A percentile compares a stretch with the other conserved stretches of the same genome.
phyloP scores from a whole-genome alignment of 2,797 vertebrate species.

The Pseudochromis fuscus region DNA sequence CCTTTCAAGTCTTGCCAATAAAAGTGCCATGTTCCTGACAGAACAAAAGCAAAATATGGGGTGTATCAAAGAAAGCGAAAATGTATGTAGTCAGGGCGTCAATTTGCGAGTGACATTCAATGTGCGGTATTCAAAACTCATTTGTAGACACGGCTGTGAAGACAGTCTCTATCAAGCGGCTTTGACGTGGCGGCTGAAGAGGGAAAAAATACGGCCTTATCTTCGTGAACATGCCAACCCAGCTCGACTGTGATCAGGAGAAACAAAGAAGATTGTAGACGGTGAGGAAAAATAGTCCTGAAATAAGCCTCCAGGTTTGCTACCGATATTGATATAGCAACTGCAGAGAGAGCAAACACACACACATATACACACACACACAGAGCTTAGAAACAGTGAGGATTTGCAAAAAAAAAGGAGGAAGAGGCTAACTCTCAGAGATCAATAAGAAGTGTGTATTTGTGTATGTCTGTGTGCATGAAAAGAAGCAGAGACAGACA shows the following conservation, averaged over 20 bases:
- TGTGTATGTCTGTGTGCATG: conserved; percentile 52
- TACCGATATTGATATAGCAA: conserved; percentile 52
- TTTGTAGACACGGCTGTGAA: conserved; percentile 63
- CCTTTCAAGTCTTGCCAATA: conserved; percentile 74
- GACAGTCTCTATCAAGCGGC: conserved; percentile 53
- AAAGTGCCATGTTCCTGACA: conserved; percentile 71
- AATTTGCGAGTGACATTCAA: conserved; percentile 67
- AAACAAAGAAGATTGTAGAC: conserved; percentile 64
- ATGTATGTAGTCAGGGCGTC: conserved; percentile 66
- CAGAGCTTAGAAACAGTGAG: conserved; percentile 31
- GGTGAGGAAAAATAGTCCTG: conserved; percentile 50
- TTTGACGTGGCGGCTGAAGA: conserved; percentile 47
- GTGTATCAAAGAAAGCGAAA: conserved; percentile 71
- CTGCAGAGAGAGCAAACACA: conserved; percentile 44
- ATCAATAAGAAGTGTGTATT: conserved; percentile 70
- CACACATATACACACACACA: conserved; percentile 13
- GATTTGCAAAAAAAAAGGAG: conserved; percentile 22
- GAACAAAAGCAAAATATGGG: conserved; percentile 74
- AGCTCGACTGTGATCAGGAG: conserved; percentile 66
- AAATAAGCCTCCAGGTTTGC: conserved; percentile 67
- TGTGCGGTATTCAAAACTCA: conserved; percentile 61
- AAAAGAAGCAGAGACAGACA: conserved; percentile 52
- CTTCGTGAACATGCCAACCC: conserved; percentile 40
- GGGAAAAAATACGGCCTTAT: conserved; percentile 53
- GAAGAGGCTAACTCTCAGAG: conserved; percentile 58